These are phyloP conservation scores for Nephrotoma flavescens DNA, from an alignment of 2,888 invertebrate genomes.

Conservation along the genomic window DNA sequence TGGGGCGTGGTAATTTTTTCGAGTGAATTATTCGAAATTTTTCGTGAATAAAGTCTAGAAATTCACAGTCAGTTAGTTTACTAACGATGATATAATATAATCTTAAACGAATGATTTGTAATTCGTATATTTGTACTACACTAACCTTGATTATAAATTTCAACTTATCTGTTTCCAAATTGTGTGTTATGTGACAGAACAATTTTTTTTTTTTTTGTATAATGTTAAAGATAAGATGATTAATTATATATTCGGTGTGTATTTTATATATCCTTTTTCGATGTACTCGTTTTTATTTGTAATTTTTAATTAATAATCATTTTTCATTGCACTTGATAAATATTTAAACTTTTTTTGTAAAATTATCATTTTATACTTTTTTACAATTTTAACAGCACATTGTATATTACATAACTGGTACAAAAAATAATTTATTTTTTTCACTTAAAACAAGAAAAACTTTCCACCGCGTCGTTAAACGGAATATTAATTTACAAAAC, in stretches of 20 bases:
- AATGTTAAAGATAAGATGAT: not conserved
- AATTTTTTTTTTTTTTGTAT: not conserved
- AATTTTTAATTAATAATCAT: not conserved
- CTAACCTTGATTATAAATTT: not conserved
- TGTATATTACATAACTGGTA: not conserved
- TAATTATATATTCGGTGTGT: not conserved
- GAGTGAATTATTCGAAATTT: not conserved
- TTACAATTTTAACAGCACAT: not conserved
- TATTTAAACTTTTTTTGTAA: not conserved
- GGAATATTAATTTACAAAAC: no score
- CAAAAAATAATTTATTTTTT: not conserved
- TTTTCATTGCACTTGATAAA: not conserved
- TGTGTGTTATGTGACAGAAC: not conserved
- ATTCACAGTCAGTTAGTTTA: not conserved
- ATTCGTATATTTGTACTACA: not conserved
- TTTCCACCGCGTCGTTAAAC: no score
- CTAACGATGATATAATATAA: not conserved
- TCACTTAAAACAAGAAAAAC: not conserved
- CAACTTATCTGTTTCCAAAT: not conserved
- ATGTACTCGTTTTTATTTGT: not conserved
- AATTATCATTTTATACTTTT: not conserved
- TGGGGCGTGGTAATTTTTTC: not conserved
- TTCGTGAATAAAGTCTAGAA: not conserved
- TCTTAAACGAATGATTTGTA: not conserved
- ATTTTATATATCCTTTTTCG: not conserved